Evolutionary conservation across 2,113 vertebrate species (phyloP).

Genomic region (Atlantisia rogersi): DNA sequence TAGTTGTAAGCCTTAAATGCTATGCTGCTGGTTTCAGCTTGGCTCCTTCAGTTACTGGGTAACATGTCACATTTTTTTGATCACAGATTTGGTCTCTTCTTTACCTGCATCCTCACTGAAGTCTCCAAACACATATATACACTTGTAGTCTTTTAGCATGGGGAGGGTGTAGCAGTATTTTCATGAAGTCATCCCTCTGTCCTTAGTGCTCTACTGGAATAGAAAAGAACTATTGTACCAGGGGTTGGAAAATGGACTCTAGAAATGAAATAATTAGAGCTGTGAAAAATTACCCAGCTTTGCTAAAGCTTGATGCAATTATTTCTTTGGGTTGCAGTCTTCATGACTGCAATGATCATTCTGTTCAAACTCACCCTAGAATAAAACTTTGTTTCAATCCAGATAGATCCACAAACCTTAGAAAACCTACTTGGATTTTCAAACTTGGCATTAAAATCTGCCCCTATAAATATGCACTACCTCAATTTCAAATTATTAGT

Average conservation of each 20-base stretch:
- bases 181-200: neutral
- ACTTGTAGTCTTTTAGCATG: neutral
- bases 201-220: neutral
- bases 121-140: neutral
- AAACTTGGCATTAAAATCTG: neutral
- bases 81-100: neutral
- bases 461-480: accelerated
- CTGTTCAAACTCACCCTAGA: neutral
- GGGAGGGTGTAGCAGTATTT: neutral
- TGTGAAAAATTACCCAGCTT: neutral
- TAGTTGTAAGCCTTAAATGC: neutral
- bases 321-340: neutral
- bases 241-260: neutral
- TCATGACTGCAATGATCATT: accelerated
- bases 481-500: neutral
- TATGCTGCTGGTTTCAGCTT: neutral
- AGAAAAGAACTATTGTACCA: neutral
- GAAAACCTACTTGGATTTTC: neutral
- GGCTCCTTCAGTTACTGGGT: neutral
- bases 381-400: neutral
- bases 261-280: neutral
- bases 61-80: neutral
- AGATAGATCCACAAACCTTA: neutral
- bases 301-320: neutral
- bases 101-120: accelerated